Base-by-base conservation (phyloP, 2,797 vertebrate genomes). In the Siniperca scherzeri region DNA sequence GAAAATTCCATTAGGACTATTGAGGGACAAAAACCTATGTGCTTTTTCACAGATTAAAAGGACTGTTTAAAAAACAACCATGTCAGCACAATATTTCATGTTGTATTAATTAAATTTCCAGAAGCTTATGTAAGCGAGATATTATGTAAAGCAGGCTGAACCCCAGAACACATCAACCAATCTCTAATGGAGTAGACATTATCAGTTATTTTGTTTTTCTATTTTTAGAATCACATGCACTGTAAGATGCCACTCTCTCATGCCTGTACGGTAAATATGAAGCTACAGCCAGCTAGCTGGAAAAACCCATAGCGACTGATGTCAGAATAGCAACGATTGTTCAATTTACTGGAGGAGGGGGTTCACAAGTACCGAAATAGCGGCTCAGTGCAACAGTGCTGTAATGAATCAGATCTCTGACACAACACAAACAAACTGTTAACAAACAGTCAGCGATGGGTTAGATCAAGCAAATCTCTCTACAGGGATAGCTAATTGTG, bases 1-100 rank as follows among this genome's bases (percentile, higher is more conserved):
- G 16, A 52, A 76, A 59, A 74, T 5, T 46, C 42, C 36, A 60
- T 61, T 44, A 66, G n/a, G 3, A 53, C 38, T 50, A 36, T 25
- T 59, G 16, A 53, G 33, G 40, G 30, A 48, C 2, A 66, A 57
- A 36, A 21, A 55, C 21, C n/a, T 44, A 53, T 9, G 5, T 36
- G 64, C 62, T 67, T 73, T 90, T 78, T 77, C 64, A 25, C 5
- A 61, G 66, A 90, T 82, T 84, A 56, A 64, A 84, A 22, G n/a
- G 40, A 70, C n/a, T 78, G 61, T 70, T 78, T 50, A 11, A 67
- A 74, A 74, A 84, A 77, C 22, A 66, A 70, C 30, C 3, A 53
- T 19, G 17, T 17, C 42, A 50, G 38, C 46, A 67, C 27, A 78
- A 61, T 27, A 44, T 59, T 21, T 22, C 33, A 42, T 50, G 27